A percentile compares a stretch with the other conserved stretches of the same genome.
Evolutionary conservation across 2,113 vertebrate genomes (phyloP).

Genomic region (Pomatorhinus ruficollis): DNA sequence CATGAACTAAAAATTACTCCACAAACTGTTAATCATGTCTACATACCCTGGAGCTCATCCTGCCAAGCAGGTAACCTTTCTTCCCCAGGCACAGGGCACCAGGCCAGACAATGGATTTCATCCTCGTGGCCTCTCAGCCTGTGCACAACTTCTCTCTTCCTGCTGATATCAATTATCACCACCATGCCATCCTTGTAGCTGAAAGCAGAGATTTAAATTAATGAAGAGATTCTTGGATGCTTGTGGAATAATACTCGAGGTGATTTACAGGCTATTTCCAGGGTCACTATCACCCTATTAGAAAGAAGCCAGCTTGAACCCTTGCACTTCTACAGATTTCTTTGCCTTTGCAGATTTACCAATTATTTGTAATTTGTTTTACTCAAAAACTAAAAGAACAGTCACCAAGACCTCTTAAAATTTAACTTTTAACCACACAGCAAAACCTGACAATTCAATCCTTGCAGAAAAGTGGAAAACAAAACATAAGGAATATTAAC

Average conservation of each 20-base stretch:
- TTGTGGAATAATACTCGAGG: not conserved
- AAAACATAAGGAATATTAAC: not conserved
- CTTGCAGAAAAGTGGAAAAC: not conserved
- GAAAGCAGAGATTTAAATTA: constrained; percentile 9
- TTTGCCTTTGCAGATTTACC: not conserved
- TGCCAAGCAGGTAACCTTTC: constrained; percentile 59
- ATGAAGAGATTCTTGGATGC: not conserved
- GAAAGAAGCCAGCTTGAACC: not conserved
- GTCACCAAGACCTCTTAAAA: not conserved
- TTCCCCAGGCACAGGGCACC: constrained; percentile 84
- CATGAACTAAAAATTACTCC: not conserved
- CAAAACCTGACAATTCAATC: not conserved
- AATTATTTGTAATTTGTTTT: not conserved
- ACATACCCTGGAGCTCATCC: constrained; percentile 80
- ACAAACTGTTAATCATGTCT: not conserved
- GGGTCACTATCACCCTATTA: not conserved
- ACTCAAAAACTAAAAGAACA: not conserved
- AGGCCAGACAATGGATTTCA: constrained; percentile 91
- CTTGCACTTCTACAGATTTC: not conserved
- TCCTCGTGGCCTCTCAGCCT: constrained; percentile 92
- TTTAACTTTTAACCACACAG: fast-evolving
- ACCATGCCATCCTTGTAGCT: constrained; percentile 98
- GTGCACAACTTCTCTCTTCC: constrained; percentile 87
- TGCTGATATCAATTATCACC: constrained; percentile 89
- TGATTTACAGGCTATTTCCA: not conserved